Evolutionary conservation across 2,113 vertebrate genomes (phyloP), one percentile per base, ranked within the genome.

Genomic region (Peromyscus californicus): DNA sequence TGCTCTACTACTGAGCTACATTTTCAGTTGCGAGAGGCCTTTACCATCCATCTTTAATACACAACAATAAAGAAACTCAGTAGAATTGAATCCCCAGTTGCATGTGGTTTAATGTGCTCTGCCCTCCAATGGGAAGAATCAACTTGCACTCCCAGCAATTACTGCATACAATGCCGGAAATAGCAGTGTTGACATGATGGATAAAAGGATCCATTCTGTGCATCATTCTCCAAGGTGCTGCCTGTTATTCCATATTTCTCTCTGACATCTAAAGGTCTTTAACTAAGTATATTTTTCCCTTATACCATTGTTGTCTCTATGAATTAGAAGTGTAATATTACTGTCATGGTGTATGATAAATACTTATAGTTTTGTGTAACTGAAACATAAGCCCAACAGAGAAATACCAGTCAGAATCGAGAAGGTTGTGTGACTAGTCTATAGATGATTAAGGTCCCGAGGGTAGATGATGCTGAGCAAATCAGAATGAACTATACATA

Each of bases 271-370:
- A 65, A 61, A 61, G 7, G 29, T 89, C 69, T 95, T 87, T 65
- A 78, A 24, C 33, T 26, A 45, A 80, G 45, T 42, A 19, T 80
- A 15, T 75, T 65, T 94, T 63, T 89, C 72, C 29, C 45, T 48
- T 84, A 94, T 65, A 51, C 63, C 15, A 33, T 67, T 72, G 6
- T 59, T 74, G 5, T 78, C 24, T 3, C n/a, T 42, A 13, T 5
- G 45, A 39, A 7, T 45, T 74, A 76, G 65, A 29, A 79, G 72
- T 86, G 39, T 19, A 91, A 11, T 78, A 26, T 89, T 78, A 83
- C 51, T 67, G 76, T 93, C 75, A 45, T 94, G 83, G n/a, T 33
- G 82, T 33, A 31, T n/a, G 84, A 91, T 76, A 92, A 84, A 97
- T 65, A 51, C 45, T 92, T 69, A 31, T 5, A n/a, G 22, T 78